Evolutionary conservation across 1,140 invertebrate genomes (phyloP).

Genomic region (Luehdorfia chinensis): DNA sequence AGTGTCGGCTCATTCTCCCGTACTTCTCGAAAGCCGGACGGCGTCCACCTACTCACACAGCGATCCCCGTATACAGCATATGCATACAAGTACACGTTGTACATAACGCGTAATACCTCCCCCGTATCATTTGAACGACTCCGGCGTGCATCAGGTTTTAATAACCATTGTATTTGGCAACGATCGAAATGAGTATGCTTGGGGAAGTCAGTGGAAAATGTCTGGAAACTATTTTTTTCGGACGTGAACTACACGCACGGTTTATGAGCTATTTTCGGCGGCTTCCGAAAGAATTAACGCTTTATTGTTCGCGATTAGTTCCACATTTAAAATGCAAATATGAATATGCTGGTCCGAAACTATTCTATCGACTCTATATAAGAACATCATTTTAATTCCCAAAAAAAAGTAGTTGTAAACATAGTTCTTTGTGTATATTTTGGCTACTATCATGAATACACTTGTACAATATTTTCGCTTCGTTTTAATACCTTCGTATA

Average conservation of each 20-base stretch:
- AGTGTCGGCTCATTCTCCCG: constrained; percentile 49
- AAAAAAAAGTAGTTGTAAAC: too few species aligned
- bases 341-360: background rate
- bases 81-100: constrained; percentile 35
- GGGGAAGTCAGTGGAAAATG: constrained; percentile 52
- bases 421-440: too few species aligned
- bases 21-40: constrained; percentile 65
- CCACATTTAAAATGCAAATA: constrained; percentile 8
- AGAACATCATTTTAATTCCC: too few species aligned
- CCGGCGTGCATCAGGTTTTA: constrained; percentile 58
- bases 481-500: too few species aligned
- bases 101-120: constrained; percentile 46
- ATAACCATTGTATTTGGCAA: constrained; percentile 76
- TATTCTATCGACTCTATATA: background rate
- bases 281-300: constrained; percentile 5
- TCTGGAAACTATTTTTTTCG: constrained; percentile 65
- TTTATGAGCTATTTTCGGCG: constrained; percentile 32
- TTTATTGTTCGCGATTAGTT: constrained; percentile 11
- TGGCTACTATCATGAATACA: too few species aligned
- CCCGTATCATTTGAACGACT: constrained; percentile 53
- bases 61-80: constrained; percentile 16
- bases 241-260: constrained; percentile 36
- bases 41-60: constrained; percentile 61
- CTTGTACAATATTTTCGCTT: too few species aligned
- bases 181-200: constrained; percentile 71